A percentile compares a stretch with the other conserved stretches of the same genome.
Conservation (phyloP, 2,888 invertebrate species). For the Zhengitettix transpicula region DNA sequence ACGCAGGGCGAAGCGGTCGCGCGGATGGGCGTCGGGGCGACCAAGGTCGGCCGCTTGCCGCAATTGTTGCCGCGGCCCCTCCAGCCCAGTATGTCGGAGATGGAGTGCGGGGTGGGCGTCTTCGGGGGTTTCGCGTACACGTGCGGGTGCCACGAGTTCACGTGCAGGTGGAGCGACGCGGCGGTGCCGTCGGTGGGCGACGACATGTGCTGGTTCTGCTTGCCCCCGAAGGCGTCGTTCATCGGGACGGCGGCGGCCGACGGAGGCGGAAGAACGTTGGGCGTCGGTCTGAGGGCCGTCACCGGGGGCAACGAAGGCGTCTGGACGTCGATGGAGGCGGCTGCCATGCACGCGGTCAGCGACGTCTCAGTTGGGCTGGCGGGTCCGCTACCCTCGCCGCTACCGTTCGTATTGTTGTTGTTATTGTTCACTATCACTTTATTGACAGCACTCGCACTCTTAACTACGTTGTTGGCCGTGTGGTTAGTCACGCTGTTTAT, state of each 20-base stretch:
- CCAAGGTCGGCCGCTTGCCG: slow-evolving; percentile 1
- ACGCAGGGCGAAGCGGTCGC: slow-evolving; percentile 8
- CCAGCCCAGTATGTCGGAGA: slow-evolving; percentile 72
- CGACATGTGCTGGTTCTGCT: not conserved
- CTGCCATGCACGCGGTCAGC: not conserved
- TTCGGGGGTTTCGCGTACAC: slow-evolving; percentile 70
- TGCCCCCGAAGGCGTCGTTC: not conserved
- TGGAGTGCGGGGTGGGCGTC: slow-evolving; percentile 70
- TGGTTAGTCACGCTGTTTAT: not conserved
- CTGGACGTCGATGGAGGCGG: not conserved
- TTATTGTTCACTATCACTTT: slow-evolving; percentile 1
- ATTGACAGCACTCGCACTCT: not conserved
- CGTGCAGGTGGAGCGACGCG: not conserved
- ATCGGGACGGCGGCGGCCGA: not conserved
- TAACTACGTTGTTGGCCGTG: not conserved
- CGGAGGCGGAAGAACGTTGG: not conserved
- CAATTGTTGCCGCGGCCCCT: slow-evolving; percentile 11
- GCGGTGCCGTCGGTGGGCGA: not conserved
- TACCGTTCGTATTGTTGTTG: slow-evolving; percentile 2
- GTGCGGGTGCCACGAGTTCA: slow-evolving; percentile 68
- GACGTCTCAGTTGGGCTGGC: not conserved
- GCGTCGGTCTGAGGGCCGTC: not conserved
- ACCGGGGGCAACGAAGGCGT: not conserved
- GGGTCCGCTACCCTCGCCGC: not conserved
- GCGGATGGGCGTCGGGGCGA: slow-evolving; percentile 10